These are phyloP conservation scores for Danio aesculapii DNA, from an alignment of 2,797 vertebrate genomes.

Conservation along the genomic window DNA sequence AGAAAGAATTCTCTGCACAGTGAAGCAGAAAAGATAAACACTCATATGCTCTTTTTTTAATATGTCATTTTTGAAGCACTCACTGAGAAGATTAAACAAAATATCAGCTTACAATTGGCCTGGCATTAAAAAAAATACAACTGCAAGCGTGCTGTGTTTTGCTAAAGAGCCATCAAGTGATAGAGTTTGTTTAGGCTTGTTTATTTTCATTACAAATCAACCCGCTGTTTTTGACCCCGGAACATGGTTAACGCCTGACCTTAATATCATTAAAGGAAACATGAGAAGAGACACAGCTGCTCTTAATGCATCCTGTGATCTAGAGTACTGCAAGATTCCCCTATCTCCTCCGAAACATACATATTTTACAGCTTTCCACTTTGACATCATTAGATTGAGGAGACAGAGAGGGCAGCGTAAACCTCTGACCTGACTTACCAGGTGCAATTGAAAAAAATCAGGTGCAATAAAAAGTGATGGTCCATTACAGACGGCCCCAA, in stretches of 20 bases:
- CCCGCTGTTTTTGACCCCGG: slow-evolving; percentile 40
- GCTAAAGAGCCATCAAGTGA: slow-evolving; percentile 31
- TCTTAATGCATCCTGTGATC: slow-evolving; percentile 51
- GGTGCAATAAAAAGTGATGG: slow-evolving; percentile 54
- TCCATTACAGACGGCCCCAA: slow-evolving; percentile 43
- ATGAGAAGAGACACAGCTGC: slow-evolving; percentile 61
- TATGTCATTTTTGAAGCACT: neutral
- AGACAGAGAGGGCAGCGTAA: slow-evolving; percentile 25
- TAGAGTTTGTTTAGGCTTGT: slow-evolving; percentile 55
- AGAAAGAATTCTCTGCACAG: neutral
- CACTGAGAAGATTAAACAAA: slow-evolving; percentile 21
- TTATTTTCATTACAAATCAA: slow-evolving; percentile 52
- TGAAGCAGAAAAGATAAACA: slow-evolving; percentile 23
- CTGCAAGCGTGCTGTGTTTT: neutral
- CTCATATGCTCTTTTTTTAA: neutral
- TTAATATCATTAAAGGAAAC: slow-evolving; percentile 60
- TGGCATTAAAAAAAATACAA: neutral
- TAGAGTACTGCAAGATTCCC: slow-evolving; percentile 3
- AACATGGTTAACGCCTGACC: slow-evolving; percentile 53
- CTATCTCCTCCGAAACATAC: slow-evolving; percentile 20
- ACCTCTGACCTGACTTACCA: slow-evolving; percentile 45
- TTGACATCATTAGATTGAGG: slow-evolving; percentile 14
- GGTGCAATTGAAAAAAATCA: slow-evolving; percentile 50
- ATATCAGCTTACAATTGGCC: slow-evolving; percentile 19
- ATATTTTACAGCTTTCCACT: slow-evolving; percentile 35